Percentiles rank a stretch among this genome's conserved stretches.
Conservation (phyloP, 2,888 invertebrate species). For the Trissonchulus latispiculum region DNA sequence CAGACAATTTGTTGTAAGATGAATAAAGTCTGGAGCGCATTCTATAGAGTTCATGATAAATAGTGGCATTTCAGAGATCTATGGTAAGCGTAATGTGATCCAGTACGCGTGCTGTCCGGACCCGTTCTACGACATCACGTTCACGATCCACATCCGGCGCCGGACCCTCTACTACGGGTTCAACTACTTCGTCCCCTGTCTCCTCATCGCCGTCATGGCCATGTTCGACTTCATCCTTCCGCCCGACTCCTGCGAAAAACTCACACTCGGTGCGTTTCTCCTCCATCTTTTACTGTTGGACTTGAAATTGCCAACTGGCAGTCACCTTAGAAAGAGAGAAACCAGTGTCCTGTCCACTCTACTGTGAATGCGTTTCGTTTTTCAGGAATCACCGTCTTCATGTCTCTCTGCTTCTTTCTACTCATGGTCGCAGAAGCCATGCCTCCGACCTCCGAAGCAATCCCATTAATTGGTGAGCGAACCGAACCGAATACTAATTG, state of each 20-base stretch:
- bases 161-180: conserved; percentile 98
- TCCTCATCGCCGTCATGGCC: conserved; percentile 96
- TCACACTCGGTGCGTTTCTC: conserved; percentile 66
- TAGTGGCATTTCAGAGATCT: background rate
- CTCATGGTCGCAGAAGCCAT: conserved; percentile 95
- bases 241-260: conserved; percentile 97
- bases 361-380: too few relatives aligned
- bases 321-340: too few relatives aligned
- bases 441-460: conserved; percentile 52
- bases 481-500: background rate
- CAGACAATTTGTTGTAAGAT: too few relatives aligned
- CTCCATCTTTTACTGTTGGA: too few relatives aligned
- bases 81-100: background rate
- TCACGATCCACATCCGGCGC: conserved; percentile 85
- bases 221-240: conserved; percentile 94
- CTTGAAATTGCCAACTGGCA: too few relatives aligned
- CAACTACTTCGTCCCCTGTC: conserved; percentile 97
- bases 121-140: conserved; percentile 73
- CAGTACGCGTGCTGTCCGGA: conserved; percentile 44
- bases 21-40: too few relatives aligned
- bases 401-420: conserved; percentile 95
- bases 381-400: conserved; percentile 47
- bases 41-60: too few relatives aligned
- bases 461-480: conserved; percentile 1
- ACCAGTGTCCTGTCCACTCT: too few relatives aligned